Conservation (phyloP, 2,888 invertebrate species). For the Stenurella melanura region DNA sequence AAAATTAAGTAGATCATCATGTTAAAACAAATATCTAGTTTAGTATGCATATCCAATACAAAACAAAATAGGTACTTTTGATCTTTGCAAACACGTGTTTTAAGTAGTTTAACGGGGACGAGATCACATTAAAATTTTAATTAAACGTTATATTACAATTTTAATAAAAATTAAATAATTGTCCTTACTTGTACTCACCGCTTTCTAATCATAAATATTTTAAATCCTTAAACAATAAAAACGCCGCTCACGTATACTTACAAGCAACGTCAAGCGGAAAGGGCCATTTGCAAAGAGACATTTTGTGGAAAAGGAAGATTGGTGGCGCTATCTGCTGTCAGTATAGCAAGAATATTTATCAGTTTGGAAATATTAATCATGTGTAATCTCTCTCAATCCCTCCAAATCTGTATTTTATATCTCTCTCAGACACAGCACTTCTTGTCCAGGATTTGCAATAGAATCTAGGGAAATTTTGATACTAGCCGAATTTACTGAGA, state of each 20-base stretch:
- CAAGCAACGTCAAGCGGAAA: conserved; percentile 73
- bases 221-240: conserved; percentile 47
- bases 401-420: neutral
- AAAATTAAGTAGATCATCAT: conserved; percentile 66
- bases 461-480: neutral
- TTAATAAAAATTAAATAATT: neutral
- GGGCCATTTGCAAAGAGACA: conserved; percentile 68
- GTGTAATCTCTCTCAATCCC: neutral
- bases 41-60: too few species aligned
- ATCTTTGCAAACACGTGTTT: conserved; percentile 12
- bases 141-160: neutral
- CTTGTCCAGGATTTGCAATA: neutral
- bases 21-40: conserved; percentile 15
- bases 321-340: conserved; percentile 43
- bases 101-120: neutral
- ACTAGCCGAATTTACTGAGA: neutral
- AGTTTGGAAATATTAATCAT: neutral
- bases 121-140: neutral
- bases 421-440: neutral
- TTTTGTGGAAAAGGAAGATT: conserved; percentile 37
- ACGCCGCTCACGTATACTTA: conserved; percentile 65
- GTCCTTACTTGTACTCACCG: conserved; percentile 25
- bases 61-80: too few species aligned
- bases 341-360: neutral
- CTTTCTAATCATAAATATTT: conserved; percentile 24